Evolutionary conservation across 64 coral and sea anemone genomes (phyloP), one percentile per base, ranked within the genome.

Genomic region (Actinia tenebrosa): DNA sequence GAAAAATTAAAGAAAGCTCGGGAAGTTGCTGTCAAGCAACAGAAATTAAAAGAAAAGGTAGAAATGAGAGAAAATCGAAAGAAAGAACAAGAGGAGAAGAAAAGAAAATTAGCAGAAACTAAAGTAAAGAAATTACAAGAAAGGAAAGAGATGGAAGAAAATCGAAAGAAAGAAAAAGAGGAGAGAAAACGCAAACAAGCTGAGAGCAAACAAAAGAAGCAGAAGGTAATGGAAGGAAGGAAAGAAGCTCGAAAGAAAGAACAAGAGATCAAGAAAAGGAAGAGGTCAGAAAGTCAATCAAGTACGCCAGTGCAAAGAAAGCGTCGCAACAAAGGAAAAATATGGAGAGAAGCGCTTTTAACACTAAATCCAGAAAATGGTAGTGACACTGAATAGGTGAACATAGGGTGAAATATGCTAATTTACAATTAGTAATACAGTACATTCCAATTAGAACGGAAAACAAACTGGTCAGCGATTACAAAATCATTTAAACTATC

Each of bases 1-100:
- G 60, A 90, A 56, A 90, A 90, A 71, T 52, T 90, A 53, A 86
- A 90, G 69, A 90, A 90, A 58, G 80, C 89, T 27, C 44, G 89
- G 18, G 80, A 90, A 66, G 18, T 90, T 43, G 89, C 89, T 53
- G 47, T 10, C 2, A 85, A 90, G 66, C 89, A 89, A 30, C 84
- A 84, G 60, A 83, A 89, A 66, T 53, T 69, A 83, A 89, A 77
- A 37, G 88, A 84, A 27, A 89, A 13, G 8, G 79, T 69, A 90
- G 50, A 84, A 69, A 84, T 16, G 82, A 90, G 52, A 52, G 82
- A 85, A 90, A 52, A 47, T 1, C 72, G 64, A 44, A 71, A 43
- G 77, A 90, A 45, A 78, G 68, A 84, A 78, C 61, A 77, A 72
- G 82, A 54, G 52, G 45, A 44, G 47, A 84, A 84, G 25, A 89